Conservation (phyloP, 2,888 invertebrate species). For the Lasioglossum oenotherae region DNA sequence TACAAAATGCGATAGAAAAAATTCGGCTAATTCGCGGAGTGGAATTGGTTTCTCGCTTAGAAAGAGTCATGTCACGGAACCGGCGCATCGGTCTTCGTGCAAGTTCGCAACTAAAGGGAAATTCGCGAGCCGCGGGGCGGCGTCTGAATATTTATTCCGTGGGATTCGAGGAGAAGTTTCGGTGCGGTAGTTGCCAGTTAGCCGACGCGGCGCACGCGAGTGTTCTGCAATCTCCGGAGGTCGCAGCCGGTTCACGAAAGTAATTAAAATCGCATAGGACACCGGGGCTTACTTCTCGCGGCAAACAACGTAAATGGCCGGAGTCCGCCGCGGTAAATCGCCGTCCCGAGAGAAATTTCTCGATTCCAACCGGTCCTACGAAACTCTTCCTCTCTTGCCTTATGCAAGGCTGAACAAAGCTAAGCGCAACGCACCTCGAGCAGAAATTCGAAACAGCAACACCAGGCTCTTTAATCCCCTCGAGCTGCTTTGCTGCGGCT, state of each 20-base stretch:
- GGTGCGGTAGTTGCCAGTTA: slow-evolving; percentile 34
- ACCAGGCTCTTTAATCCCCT: not conserved
- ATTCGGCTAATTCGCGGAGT: not conserved
- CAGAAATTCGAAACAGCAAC: slow-evolving; percentile 4
- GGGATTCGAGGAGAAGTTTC: slow-evolving; percentile 46
- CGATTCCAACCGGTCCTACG: slow-evolving; percentile 22
- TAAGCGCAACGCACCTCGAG: not conserved
- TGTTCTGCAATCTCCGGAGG: slow-evolving; percentile 49
- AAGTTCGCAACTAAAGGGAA: slow-evolving; percentile 13
- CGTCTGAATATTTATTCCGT: slow-evolving; percentile 48
- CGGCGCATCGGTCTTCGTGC: not conserved
- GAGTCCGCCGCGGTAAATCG: slow-evolving; percentile 40
- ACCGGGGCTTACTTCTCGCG: slow-evolving; percentile 46
- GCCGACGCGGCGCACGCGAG: slow-evolving; percentile 3
- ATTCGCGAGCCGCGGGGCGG: not conserved
- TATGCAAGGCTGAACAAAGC: slow-evolving; percentile 1
- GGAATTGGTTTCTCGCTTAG: not conserved
- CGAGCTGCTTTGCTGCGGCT: not conserved
- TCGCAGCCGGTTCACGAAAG: slow-evolving; percentile 52
- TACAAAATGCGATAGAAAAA: too few species aligned
- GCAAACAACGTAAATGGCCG: slow-evolving; percentile 48
- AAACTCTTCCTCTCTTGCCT: not conserved
- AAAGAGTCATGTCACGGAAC: not conserved
- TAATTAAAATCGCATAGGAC: slow-evolving; percentile 65
- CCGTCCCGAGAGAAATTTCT: slow-evolving; percentile 39